Conservation (phyloP, 2,888 invertebrate species). For the Synanthedon tipuliformis region DNA sequence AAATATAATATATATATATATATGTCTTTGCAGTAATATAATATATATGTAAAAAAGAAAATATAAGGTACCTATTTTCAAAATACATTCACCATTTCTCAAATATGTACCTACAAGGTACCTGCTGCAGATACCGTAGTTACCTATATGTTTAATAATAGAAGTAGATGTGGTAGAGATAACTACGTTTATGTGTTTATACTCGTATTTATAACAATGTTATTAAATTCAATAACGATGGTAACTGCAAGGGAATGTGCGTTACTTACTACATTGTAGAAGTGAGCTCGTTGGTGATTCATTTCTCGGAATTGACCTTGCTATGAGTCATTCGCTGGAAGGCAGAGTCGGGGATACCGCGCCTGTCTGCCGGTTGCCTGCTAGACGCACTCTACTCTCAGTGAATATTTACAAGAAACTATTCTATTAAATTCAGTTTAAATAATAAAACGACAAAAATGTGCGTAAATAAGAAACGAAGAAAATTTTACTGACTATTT, state of each 20-base stretch:
- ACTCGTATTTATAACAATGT: too few relatives aligned
- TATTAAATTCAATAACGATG: not conserved
- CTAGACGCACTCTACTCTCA: slow-evolving; percentile 51
- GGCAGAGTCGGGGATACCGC: slow-evolving; percentile 72
- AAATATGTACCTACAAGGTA: too few relatives aligned
- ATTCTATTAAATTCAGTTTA: slow-evolving; percentile 19
- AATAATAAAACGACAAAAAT: slow-evolving; percentile 32
- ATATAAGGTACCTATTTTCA: too few relatives aligned
- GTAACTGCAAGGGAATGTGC: slow-evolving; percentile 40
- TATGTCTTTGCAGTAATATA: too few relatives aligned
- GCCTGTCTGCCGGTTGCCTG: slow-evolving; percentile 64
- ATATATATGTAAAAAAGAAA: too few relatives aligned
- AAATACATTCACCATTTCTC: too few relatives aligned
- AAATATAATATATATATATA: too few relatives aligned
- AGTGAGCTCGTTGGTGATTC: slow-evolving; percentile 66
- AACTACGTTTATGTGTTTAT: too few relatives aligned
- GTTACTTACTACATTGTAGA: slow-evolving; percentile 60
- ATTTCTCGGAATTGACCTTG: slow-evolving; percentile 72
- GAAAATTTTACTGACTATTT: slow-evolving; percentile 25
- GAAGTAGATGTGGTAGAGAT: too few relatives aligned
- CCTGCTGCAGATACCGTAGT: too few relatives aligned
- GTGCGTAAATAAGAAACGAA: slow-evolving; percentile 31
- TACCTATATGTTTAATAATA: too few relatives aligned
- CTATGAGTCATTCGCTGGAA: slow-evolving; percentile 71
- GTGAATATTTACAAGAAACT: slow-evolving; percentile 33